Conservation (phyloP, 2,888 invertebrate species). For the Diadegma fenestrale region DNA sequence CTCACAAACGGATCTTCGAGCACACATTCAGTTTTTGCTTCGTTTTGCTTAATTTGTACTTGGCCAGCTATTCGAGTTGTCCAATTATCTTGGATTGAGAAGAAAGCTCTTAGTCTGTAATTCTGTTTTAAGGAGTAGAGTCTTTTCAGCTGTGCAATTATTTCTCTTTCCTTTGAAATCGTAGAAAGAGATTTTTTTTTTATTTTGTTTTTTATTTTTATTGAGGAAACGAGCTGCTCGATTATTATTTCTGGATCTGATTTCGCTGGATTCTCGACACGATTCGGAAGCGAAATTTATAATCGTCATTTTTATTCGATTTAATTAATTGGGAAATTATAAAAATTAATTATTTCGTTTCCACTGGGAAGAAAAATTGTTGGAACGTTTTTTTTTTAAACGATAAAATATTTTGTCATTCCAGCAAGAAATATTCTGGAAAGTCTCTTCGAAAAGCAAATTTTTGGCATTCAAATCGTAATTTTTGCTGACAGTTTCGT, state of each 20-base stretch:
- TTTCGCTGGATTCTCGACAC: not conserved
- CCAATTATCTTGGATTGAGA: not conserved
- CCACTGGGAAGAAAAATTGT: too few species aligned
- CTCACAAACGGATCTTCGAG: not conserved
- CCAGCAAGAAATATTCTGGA: too few species aligned
- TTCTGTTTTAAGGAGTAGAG: not conserved
- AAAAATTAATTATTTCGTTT: too few species aligned
- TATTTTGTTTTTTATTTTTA: not conserved
- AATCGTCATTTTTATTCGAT: too few species aligned
- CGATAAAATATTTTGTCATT: too few species aligned
- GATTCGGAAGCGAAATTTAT: not conserved
- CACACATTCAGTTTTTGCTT: not conserved
- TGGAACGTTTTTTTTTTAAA: too few species aligned
- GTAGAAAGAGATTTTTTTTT: not conserved
- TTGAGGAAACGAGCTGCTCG: not conserved
- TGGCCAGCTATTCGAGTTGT: not conserved
- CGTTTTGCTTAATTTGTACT: too few species aligned
- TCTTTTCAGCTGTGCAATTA: not conserved
- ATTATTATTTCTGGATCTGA: not conserved
- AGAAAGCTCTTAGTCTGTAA: not conserved
- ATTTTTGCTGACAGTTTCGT: too few species aligned
- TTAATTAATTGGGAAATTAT: too few species aligned
- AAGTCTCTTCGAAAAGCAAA: too few species aligned
- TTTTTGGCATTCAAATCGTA: too few species aligned
- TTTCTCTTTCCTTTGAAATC: not conserved